These are phyloP conservation scores for human (Homo sapiens) DNA, from an alignment of 2,113 vertebrate genomes.

Conservation along the genomic window GRCh38 chr5:171050001-171050500, in stretches of 20 bases:
- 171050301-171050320: background rate
- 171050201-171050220: background rate
- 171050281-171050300: constrained; percentile 9
- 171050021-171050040: too few relatives aligned
- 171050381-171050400: background rate
- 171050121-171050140: too few relatives aligned
- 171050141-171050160: background rate
- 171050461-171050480: too few relatives aligned
- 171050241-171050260: background rate
- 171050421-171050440: background rate
- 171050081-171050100: too few relatives aligned
- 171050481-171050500: too few relatives aligned
- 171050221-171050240: background rate
- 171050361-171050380: background rate
- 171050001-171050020: too few relatives aligned
- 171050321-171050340: background rate
- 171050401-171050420: background rate
- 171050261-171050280: background rate
- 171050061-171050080: too few relatives aligned
- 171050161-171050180: background rate
- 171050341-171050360: background rate
- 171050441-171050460: background rate
- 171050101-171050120: too few relatives aligned
- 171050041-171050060: too few relatives aligned
- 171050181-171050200: background rate